phyloP scores from a whole-genome alignment of 2,113 vertebrate genomes.

The Lycocorax pyrrhopterus region DNA sequence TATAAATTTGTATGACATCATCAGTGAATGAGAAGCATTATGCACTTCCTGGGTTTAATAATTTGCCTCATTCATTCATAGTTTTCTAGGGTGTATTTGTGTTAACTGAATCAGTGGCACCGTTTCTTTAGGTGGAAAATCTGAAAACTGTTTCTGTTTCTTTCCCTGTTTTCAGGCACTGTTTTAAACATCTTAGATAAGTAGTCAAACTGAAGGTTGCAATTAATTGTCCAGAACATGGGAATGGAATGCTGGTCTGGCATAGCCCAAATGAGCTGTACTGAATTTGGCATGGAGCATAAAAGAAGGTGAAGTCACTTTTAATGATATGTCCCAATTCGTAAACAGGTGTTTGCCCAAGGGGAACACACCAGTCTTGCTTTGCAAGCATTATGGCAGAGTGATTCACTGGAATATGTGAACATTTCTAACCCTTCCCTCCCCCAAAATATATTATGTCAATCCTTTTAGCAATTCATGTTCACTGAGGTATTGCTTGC shows the following conservation, averaged over 20 bases:
- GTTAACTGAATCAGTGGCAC: neutral
- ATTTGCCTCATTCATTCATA: neutral
- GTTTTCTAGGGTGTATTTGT: neutral
- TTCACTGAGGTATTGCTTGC: constrained; percentile 41
- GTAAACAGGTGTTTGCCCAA: constrained; percentile 77
- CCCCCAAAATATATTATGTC: constrained; percentile 31
- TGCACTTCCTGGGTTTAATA: neutral
- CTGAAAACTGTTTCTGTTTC: neutral
- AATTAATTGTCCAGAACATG: constrained; percentile 62
- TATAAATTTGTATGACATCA: neutral
- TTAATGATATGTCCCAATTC: constrained; percentile 56
- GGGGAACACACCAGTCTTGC: constrained; percentile 45
- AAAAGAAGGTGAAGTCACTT: constrained; percentile 58
- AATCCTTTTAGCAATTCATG: constrained; percentile 55
- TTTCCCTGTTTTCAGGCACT: neutral
- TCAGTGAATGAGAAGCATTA: neutral
- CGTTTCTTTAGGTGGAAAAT: constrained; percentile 15
- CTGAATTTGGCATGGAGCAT: constrained; percentile 51
- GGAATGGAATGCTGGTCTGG: constrained; percentile 65
- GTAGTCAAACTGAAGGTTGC: constrained; percentile 45
- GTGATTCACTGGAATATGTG: constrained; percentile 44
- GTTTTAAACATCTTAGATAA: constrained; percentile 40
- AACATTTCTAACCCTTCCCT: constrained; percentile 39
- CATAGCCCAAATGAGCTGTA: constrained; percentile 31
- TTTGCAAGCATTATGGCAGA: constrained; percentile 56